A percentile compares a stretch with the other conserved stretches of the same genome.
Conservation (phyloP, 2,113 vertebrate genomes). For the Neomonachus schauinslandi region DNA sequence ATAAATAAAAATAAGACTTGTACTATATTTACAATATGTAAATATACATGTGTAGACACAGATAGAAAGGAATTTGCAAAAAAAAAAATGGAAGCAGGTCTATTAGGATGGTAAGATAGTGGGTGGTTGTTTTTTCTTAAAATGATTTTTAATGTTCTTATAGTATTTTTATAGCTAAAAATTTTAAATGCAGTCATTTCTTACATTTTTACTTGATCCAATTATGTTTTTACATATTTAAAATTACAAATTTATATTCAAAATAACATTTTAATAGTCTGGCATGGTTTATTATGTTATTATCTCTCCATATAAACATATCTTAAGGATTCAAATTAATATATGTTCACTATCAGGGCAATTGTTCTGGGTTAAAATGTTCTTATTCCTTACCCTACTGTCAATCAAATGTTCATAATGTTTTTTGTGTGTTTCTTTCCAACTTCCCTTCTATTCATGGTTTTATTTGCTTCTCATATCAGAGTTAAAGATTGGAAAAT, state of each 20-base stretch:
- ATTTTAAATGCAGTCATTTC: neutral
- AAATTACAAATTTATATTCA: neutral
- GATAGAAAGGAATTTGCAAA: neutral
- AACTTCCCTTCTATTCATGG: neutral
- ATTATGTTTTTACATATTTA: neutral
- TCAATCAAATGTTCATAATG: neutral
- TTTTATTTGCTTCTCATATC: slow-evolving; percentile 17
- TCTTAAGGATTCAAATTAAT: neutral
- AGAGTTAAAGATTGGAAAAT: neutral
- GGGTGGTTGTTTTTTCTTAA: neutral
- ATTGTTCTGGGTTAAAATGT: neutral
- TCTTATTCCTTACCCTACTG: neutral
- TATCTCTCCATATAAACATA: neutral
- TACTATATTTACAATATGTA: neutral
- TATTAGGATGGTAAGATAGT: neutral
- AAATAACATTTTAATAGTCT: neutral
- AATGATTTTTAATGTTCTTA: neutral
- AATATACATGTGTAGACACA: neutral
- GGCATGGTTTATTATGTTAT: neutral
- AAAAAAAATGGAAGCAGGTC: neutral
- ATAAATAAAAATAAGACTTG: neutral
- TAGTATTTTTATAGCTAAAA: neutral
- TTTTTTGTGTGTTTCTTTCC: neutral
- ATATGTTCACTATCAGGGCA: neutral
- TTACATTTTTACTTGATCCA: neutral